Conservation (phyloP, 92 coral and sea anemone genomes). For the Palythoa heliodiscus region DNA sequence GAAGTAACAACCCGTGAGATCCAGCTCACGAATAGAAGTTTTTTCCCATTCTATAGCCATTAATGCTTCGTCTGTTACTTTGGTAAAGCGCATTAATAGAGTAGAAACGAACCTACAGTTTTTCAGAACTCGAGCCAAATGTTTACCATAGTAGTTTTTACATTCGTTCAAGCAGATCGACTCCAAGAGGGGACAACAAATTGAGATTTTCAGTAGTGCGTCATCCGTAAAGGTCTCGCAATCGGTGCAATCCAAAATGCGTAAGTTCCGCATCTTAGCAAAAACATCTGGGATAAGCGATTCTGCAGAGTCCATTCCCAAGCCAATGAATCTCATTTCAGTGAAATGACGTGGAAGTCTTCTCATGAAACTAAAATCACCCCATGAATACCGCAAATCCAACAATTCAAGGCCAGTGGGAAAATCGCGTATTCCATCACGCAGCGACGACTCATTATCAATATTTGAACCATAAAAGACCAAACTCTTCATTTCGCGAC, state of each 20-base stretch:
- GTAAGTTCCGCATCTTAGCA: conserved; percentile 90
- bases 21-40: conserved; percentile 84
- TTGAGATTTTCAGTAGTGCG: conserved; percentile 88
- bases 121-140: conserved; percentile 75
- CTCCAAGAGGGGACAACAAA: conserved; percentile 90
- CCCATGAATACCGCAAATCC: conserved; percentile 98
- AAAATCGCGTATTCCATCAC: conserved; percentile 89
- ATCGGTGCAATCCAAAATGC: conserved; percentile 93
- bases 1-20: conserved; percentile 96
- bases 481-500: conserved; percentile 79
- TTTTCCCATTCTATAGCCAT: conserved; percentile 95
- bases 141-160: conserved; percentile 90
- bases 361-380: conserved; percentile 95
- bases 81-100: conserved; percentile 93
- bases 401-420: conserved; percentile 93
- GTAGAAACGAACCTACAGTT: conserved; percentile 84
- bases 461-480: conserved; percentile 85
- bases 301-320: conserved; percentile 91
- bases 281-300: conserved; percentile 91
- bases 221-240: conserved; percentile 90
- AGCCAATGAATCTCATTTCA: conserved; percentile 89
- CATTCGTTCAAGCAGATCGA: conserved; percentile 98
- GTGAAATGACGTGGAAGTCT: conserved; percentile 98
- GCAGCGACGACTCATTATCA: conserved; percentile 73
- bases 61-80: conserved; percentile 84